These are phyloP conservation scores for Drosophila baimaii DNA, from an alignment of 1,140 invertebrate species.

Conservation along the genomic window DNA sequence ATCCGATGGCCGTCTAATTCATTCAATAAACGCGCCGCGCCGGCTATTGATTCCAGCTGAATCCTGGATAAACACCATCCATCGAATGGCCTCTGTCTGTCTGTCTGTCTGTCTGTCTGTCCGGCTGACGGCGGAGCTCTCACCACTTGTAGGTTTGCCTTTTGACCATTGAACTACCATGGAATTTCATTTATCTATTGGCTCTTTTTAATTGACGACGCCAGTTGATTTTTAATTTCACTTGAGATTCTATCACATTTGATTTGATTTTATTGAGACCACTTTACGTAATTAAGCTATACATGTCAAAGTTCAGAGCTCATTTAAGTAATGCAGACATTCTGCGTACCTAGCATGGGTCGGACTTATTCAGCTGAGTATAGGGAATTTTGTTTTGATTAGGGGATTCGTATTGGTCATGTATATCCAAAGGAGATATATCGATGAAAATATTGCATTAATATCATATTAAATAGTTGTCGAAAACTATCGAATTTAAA, in stretches of 20 bases:
- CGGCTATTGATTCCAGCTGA: constrained; percentile 49
- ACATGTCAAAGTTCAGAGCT: constrained; percentile 20
- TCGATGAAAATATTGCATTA: no score
- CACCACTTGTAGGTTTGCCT: constrained; percentile 67
- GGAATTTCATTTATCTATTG: constrained; percentile 66
- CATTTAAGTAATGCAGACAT: constrained; percentile 7
- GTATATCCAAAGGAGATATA: no score
- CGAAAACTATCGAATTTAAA: no score
- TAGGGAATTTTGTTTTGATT: no score
- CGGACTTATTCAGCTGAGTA: no score
- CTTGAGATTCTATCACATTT: constrained; percentile 36
- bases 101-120: neutral
- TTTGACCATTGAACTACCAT: constrained; percentile 44
- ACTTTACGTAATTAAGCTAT: constrained; percentile 47
- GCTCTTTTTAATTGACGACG: constrained; percentile 65
- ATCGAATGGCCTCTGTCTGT: constrained; percentile 1
- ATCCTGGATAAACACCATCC: constrained; percentile 9
- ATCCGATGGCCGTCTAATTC: constrained; percentile 65
- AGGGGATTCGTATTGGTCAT: no score
- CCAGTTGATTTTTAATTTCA: constrained; percentile 61
- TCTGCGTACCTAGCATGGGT: no score
- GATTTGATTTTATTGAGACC: constrained; percentile 45
- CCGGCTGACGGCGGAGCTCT: constrained; percentile 7
- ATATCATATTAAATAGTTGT: no score
- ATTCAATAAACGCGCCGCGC: constrained; percentile 68